Base-by-base conservation (phyloP, 2,797 vertebrate genomes). In the Aythya fuligula region DNA sequence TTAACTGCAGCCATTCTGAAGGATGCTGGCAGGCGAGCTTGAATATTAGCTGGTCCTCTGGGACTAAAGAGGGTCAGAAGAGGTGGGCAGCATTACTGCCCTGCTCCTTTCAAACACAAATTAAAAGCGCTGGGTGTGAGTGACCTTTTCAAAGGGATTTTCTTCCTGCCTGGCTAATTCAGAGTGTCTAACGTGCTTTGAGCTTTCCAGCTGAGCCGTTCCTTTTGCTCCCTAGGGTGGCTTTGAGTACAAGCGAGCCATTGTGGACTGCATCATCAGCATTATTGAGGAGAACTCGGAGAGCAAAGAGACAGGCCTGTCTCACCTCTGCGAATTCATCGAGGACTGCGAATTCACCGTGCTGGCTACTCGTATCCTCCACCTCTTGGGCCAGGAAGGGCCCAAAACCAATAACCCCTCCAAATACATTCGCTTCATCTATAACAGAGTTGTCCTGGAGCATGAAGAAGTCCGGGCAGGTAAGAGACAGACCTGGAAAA, bases 371-470 rank as follows among this genome's bases (percentile, higher is more conserved):
- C 98, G 98, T 8, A 98, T 98, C 89, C 97, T 98, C 74, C 98
- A 98, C 56, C 96, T 98, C 18, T 16, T 98, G 81, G 98, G 98
- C 62, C 98, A 98, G 62, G 98, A 98, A 94, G 98, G 98, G 7
- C 98, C 98, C 79, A 98, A 97, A 92, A 98, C 98, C 77, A 98
- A 97, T 93, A 98, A 97, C 62, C 98, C 98, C 32, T 98, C 98
- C 71, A 98, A 98, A 94, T 98, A 98, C 27, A 98, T 98, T 75
- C 98, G 98, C 58, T 98, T 98, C 91, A 98, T 98, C 96, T 98
- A 98, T 74, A 98, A 98, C 93, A 97, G 98, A 8, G 98, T 98
- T 45, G 98, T 98, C n/a, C 64, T 98, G 95, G 98, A 98, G 72
- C 98, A 98, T 4, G 98, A 98, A 70, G 98, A 98, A 91, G 98